Conservation (phyloP, 2,113 vertebrate species). For the Dryoscopus gambensis region DNA sequence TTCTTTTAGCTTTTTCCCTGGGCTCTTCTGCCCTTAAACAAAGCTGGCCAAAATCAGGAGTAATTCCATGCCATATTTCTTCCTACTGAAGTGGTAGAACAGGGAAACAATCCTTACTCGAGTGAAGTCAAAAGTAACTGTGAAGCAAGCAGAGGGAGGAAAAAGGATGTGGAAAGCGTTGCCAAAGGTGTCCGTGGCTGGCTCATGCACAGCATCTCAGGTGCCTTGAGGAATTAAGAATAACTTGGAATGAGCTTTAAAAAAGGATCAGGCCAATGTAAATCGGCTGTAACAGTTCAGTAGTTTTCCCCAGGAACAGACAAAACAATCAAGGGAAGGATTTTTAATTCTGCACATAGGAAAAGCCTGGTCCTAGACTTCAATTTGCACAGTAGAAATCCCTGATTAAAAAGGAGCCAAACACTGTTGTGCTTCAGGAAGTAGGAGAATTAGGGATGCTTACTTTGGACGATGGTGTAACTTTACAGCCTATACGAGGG, state of each 20-base stretch:
- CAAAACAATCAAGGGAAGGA: neutral
- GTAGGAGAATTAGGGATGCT: constrained; percentile 56
- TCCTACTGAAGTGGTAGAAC: neutral
- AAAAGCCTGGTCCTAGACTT: neutral
- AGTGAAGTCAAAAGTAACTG: neutral
- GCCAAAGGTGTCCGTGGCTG: neutral
- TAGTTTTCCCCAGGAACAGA: constrained; percentile 15
- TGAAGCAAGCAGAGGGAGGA: neutral
- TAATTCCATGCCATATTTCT: neutral
- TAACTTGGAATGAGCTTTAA: neutral
- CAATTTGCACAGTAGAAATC: constrained; percentile 43
- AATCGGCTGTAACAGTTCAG: constrained; percentile 1
- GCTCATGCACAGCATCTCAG: neutral
- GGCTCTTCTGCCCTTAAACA: neutral
- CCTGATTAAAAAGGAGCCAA: constrained; percentile 41
- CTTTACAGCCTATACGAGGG: neutral
- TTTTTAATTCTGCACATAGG: constrained; percentile 37
- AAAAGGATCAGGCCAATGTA: neutral
- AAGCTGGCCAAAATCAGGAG: neutral
- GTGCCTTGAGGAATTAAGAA: constrained; percentile 31
- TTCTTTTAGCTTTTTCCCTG: neutral
- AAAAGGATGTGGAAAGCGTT: neutral
- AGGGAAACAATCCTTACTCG: neutral
- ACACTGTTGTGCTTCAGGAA: constrained; percentile 48
- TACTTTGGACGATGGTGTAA: constrained; percentile 39